Percentiles rank a stretch among this genome's conserved stretches.
Conservation (phyloP, 2,888 invertebrate species). For the Trichogramma evanescens region DNA sequence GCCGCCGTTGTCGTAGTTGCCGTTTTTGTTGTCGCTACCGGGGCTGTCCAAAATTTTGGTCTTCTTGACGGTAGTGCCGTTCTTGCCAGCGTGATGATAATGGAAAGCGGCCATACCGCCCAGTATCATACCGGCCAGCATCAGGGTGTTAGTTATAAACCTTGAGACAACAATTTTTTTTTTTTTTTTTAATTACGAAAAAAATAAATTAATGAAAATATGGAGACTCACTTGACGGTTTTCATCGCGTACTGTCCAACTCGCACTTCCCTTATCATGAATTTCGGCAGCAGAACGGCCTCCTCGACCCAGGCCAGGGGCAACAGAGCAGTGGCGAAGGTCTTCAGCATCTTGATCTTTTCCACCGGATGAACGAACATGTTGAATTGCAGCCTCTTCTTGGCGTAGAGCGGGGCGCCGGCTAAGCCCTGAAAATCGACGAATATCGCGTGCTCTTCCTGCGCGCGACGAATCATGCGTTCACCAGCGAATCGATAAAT, state of each 20-base stretch:
- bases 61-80: slow-evolving; percentile 17
- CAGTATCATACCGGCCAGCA: slow-evolving; percentile 50
- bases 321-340: slow-evolving; percentile 57
- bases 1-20: not conserved
- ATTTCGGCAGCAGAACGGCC: slow-evolving; percentile 47
- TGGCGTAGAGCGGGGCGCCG: slow-evolving; percentile 67
- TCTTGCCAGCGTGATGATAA: slow-evolving; percentile 39
- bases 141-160: slow-evolving; percentile 54
- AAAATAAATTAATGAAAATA: too few species aligned
- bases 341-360: slow-evolving; percentile 61
- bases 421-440: slow-evolving; percentile 75
- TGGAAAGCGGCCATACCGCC: slow-evolving; percentile 44
- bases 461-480: too few species aligned
- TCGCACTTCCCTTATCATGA: slow-evolving; percentile 35
- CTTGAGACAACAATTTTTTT: too few species aligned
- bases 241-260: slow-evolving; percentile 21
- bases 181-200: too few species aligned
- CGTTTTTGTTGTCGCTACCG: slow-evolving; percentile 17
- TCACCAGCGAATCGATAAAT: too few species aligned
- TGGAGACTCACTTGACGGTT: slow-evolving; percentile 28
- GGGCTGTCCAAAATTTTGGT: not conserved
- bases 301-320: slow-evolving; percentile 80
- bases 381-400: slow-evolving; percentile 69
- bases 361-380: slow-evolving; percentile 58
- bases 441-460: slow-evolving; percentile 65